Conservation (phyloP, 2,888 invertebrate genomes). For the Napeogenes sylphis region DNA sequence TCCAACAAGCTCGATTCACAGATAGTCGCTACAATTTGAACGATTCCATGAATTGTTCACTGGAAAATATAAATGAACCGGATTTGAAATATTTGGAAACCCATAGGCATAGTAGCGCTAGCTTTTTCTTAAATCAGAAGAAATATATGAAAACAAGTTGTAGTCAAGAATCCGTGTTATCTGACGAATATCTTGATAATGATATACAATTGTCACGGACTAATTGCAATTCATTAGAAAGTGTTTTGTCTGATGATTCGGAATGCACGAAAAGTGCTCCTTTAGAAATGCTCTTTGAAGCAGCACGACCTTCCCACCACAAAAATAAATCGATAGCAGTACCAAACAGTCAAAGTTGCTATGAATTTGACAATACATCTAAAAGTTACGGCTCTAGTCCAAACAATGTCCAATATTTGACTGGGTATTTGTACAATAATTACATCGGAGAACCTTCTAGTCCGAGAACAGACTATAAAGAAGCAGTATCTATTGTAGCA, state of each 20-base stretch:
- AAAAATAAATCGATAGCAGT: conserved; percentile 49
- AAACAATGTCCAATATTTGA: conserved; percentile 74
- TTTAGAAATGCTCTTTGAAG: conserved; percentile 82
- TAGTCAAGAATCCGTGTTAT: conserved; percentile 87
- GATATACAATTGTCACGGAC: conserved; percentile 80
- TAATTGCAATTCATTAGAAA: conserved; percentile 88
- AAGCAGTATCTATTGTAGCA: conserved; percentile 38
- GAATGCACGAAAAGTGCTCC: conserved; percentile 88
- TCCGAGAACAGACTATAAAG: conserved; percentile 46
- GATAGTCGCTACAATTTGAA: conserved; percentile 70
- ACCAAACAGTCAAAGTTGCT: conserved; percentile 70
- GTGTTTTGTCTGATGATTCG: conserved; percentile 88
- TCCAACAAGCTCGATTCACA: conserved; percentile 65
- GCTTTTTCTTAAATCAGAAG: conserved; percentile 86
- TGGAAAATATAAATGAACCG: conserved; percentile 63
- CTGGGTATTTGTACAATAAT: conserved; percentile 77
- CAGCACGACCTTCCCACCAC: conserved; percentile 66
- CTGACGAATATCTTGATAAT: conserved; percentile 79
- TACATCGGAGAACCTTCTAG: conserved; percentile 49
- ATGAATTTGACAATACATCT: conserved; percentile 74
- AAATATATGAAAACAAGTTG: conserved; percentile 79
- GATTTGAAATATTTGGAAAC: conserved; percentile 72
- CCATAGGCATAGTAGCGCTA: conserved; percentile 84
- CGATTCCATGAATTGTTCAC: conserved; percentile 70
- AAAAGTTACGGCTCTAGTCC: conserved; percentile 82